Percentiles rank a stretch among this genome's conserved stretches.
Conservation (phyloP, 2,113 vertebrate genomes). For the Rhizomys pruinosus region DNA sequence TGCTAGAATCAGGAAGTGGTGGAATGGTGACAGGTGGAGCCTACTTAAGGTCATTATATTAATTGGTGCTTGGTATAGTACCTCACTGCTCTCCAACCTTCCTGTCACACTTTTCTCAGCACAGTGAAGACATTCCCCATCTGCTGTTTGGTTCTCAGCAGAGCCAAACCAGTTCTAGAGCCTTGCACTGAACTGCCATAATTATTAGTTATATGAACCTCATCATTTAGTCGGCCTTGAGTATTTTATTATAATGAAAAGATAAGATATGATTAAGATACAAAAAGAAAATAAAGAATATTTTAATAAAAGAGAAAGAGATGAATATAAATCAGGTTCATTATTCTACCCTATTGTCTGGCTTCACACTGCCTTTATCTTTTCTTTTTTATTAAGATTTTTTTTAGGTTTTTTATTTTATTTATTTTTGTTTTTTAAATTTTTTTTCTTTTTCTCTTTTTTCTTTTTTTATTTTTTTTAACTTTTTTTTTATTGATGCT, state of each 20-base stretch:
- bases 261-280: too few relatives aligned
- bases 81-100: too few relatives aligned
- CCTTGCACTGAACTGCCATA: too few relatives aligned
- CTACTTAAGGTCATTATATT: not conserved
- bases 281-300: too few relatives aligned
- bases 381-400: too few relatives aligned
- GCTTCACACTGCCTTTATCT: too few relatives aligned
- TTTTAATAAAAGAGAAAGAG: not conserved
- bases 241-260: not conserved
- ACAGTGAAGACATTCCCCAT: not conserved
- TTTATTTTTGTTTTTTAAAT: too few relatives aligned
- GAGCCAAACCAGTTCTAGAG: too few relatives aligned
- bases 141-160: not conserved
- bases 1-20: not conserved
- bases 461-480: too few relatives aligned
- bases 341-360: not conserved
- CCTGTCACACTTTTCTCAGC: not conserved
- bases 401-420: too few relatives aligned
- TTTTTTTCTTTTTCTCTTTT: too few relatives aligned
- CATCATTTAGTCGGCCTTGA: not conserved
- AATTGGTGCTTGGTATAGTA: not conserved
- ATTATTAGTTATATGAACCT: not conserved
- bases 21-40: not conserved
- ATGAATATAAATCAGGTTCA: not conserved
- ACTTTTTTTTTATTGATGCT: too few relatives aligned